phyloP scores from a whole-genome alignment of 1,140 invertebrate species.

The Drosophila arawakana region DNA sequence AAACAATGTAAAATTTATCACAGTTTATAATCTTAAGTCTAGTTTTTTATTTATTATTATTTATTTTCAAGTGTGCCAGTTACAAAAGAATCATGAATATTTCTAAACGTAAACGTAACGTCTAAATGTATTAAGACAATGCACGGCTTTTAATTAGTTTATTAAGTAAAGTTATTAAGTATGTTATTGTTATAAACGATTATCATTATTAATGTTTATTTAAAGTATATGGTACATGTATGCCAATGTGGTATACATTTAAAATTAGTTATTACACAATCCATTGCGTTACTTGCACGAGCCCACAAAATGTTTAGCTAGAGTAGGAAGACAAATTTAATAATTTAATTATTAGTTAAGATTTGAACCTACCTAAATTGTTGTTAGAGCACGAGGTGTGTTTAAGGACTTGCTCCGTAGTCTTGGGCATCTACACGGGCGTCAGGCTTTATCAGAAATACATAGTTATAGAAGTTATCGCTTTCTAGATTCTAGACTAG shows the following conservation, averaged over 20 bases:
- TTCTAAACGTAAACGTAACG: not conserved
- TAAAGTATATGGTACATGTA: constrained; percentile 26
- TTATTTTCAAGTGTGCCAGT: constrained; percentile 29
- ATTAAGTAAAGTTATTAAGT: constrained; percentile 18
- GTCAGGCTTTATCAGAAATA: constrained; percentile 11
- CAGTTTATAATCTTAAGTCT: constrained; percentile 76
- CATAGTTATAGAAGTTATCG: not conserved
- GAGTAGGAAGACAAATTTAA: not conserved
- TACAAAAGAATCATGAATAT: constrained; percentile 38
- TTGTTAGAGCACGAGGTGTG: not conserved
- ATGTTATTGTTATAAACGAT: not conserved
- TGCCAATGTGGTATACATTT: constrained; percentile 31
- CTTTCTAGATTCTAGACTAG: constrained; percentile 1
- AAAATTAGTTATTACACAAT: constrained; percentile 72
- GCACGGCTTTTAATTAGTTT: constrained; percentile 29
- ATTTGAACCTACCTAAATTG: constrained; percentile 21
- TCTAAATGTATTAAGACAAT: constrained; percentile 44
- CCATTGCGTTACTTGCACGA: constrained; percentile 64
- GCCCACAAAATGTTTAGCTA: constrained; percentile 48
- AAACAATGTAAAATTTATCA: constrained; percentile 81
- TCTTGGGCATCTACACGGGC: constrained; percentile 25
- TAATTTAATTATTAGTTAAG: not conserved
- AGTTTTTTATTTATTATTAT: constrained; percentile 6
- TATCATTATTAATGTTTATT: not conserved
- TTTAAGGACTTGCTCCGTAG: constrained; percentile 11